Base-by-base conservation (phyloP, 2,888 invertebrate species). In the Apodemia hepburni region DNA sequence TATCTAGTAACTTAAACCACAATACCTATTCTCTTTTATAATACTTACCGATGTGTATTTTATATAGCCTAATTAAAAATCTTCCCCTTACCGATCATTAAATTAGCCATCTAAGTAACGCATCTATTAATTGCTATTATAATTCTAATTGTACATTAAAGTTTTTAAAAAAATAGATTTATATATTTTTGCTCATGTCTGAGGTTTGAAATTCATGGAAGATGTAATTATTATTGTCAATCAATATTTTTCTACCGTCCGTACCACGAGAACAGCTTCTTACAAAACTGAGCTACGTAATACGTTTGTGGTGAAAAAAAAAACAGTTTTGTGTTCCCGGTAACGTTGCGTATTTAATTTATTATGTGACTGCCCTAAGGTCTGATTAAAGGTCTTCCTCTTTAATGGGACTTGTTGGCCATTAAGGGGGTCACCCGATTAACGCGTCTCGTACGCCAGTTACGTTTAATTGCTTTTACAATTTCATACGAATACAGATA, bases 401-500 rank as follows among this genome's bases (percentile, higher is more conserved):
- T 69, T 73, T 76, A 84, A 86, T 86, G 83, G 80, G 78, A 81
- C 75, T 85, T 84, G 81, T 81, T 76, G 75, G 73, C 77, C 79
- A 78, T 83, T 82, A 70, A 54, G 68, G 71, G 77, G 80, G 82
- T 78, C 77, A 72, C 71, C 73, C 78, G 75, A 81, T 82, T 81
- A 81, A 76, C 75, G 73, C 71, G 63, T 74, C 68, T 33, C 65
- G 60, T 54, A 54, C 54, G 54, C 54, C 54, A 54, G 54, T 54
- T 54, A 54, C 54, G 54, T 54, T 54, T 54, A 54, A 54, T 54
- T 54, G 29, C 54, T 54, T 29, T 54, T 54, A 54, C 54, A 54
- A 54, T 54, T 54, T 27, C 27, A 27, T 54, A 54, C 27, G 7
- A 27, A 57, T 27, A 29, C 15, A 7, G 27, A 27, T 57, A 57